Evolutionary conservation across 2,113 vertebrate genomes (phyloP), one percentile per base, ranked within the genome.

Genomic region (Amblyornis subalaris): DNA sequence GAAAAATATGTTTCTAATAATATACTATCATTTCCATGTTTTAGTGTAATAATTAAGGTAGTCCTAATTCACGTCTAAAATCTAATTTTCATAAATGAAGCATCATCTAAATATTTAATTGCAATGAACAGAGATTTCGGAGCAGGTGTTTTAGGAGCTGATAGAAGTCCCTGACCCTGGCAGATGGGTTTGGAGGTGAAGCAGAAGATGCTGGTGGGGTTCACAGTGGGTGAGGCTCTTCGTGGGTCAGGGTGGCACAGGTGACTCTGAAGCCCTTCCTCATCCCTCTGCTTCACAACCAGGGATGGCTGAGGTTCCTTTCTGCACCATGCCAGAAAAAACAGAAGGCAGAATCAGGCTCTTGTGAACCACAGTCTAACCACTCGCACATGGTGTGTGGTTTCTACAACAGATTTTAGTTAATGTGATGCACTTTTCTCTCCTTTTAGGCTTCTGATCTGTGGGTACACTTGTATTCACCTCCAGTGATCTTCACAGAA

Each of bases 1-100:
- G 77, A 96, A 96, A 96, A 95, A 96, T 96, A 95, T 92, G 92
- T 92, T 95, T 96, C 93, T 94, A 97, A 96, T 95, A 96, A 95
- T 96, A 96, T 85, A 88, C 89, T 77, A 94, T 88, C 35, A 76
- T 83, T 91, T 93, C 90, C 71, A 69, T 96, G 81, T 85, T 96
- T 96, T 78, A 96, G 84, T 95, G 85, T 83, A 93, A 71, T 94
- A 95, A 97, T 95, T 96, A 96, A 95, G 70, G 76, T 70, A 85
- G 72, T n/a, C 67, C 83, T 95, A 96, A 96, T 96, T 97, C 89
- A 86, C 28, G 60, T 87, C 85, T 65, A 90, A 96, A 93, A 91
- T 57, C 87, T 74, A 89, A 95, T 97, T 96, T 97, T 94, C 90
- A 74, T 81, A 93, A 94, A 82, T 86, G 94, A 95, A 73, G 19